Conservation (phyloP, 2,113 vertebrate genomes). For the Noturus placidus region DNA sequence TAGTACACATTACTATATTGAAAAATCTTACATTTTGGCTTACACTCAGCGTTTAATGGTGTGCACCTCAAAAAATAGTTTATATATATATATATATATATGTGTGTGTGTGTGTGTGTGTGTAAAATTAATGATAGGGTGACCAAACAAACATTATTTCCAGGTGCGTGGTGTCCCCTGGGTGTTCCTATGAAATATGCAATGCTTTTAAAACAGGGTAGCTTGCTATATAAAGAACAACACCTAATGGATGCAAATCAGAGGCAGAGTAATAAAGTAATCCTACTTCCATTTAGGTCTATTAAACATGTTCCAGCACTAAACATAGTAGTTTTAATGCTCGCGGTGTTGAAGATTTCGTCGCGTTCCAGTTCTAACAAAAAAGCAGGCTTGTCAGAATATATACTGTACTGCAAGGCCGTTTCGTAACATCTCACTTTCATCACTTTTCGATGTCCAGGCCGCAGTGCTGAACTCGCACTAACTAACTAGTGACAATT, state of each 20-base stretch:
- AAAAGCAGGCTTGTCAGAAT: background rate
- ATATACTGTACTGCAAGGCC: background rate
- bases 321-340: background rate
- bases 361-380: background rate
- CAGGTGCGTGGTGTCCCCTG: slow-evolving; percentile 12
- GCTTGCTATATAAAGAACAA: slow-evolving; percentile 19
- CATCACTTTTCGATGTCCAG: background rate
- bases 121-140: slow-evolving; percentile 9
- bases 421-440: background rate
- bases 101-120: no score
- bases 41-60: background rate
- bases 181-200: slow-evolving; percentile 17
- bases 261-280: background rate
- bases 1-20: background rate
- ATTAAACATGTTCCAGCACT: background rate
- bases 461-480: background rate
- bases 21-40: background rate
- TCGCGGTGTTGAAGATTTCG: background rate
- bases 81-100: background rate
- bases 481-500: background rate
- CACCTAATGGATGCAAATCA: slow-evolving; percentile 8
- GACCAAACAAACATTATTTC: slow-evolving; percentile 12
- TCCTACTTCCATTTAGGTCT: slow-evolving; percentile 8
- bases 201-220: slow-evolving; percentile 21
- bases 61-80: background rate